Evolutionary conservation across 2,797 vertebrate genomes (phyloP), one percentile per base, ranked within the genome.

Genomic region (Lithobates pipiens): DNA sequence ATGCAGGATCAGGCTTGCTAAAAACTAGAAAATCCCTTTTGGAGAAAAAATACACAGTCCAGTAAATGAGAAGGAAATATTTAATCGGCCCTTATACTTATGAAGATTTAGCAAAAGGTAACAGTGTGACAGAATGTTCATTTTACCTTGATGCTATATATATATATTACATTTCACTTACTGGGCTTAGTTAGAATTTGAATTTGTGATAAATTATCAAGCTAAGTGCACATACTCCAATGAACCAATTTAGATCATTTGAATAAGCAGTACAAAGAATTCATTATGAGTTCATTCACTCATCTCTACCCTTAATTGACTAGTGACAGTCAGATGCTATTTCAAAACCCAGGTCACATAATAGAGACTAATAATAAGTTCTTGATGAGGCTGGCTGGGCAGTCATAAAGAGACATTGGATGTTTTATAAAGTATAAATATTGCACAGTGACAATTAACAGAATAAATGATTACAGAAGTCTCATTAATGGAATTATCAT

Each of bases 181-280:
- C 61, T 63, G 34, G 25, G 34, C 2, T 78, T 44, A 78, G 34
- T 44, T 25, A 9, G 61, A 23, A 67, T 65, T 63, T 67, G 25
- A 77, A 61, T 76, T 50, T 39, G 76, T 61, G 57, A 54, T 39
- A 25, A 63, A 39, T 29, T 65, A 67, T 39, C 18, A 63, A 78
- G 63, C 23, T 39, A 39, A 67, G 36, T 44, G 76, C 25, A 16
- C 16, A 65, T 65, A 78, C 61, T 36, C 65, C 34, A 78, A 25
- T 27, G 76, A 78, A 67, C 76, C 36, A 78, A 78, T 78, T 67
- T 29, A 78, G 76, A 67, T 44, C 39, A 77, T 77, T 77, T 61
- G 57, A 61, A 77, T 77, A 54, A 77, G 32, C 61, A 67, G 76
- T 67, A 78, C 76, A 78, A 78, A 78, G 39, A 78, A 78, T 78